Conservation (phyloP, 2,888 invertebrate genomes). For the Hermodice carunculata region DNA sequence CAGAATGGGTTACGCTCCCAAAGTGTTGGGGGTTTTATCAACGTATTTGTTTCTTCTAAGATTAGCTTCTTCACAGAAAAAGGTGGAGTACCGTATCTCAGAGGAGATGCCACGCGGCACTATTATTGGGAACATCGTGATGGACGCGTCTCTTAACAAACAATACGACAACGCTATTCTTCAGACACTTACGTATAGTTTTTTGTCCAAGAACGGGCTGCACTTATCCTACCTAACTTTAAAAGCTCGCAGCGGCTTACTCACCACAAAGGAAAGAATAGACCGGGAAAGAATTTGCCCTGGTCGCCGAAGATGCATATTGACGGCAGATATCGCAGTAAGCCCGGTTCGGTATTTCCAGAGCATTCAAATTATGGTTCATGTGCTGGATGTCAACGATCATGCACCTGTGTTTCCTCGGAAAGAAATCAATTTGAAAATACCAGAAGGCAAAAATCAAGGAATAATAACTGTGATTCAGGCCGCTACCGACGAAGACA, state of each 20-base stretch:
- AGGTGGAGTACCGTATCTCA: conserved; percentile 11
- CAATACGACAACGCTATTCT: neutral
- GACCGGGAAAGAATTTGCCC: conserved; percentile 21
- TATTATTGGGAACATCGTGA: conserved; percentile 10
- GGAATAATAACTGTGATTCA: conserved; percentile 11
- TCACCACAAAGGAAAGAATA: conserved; percentile 9
- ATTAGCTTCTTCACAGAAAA: too few species aligned
- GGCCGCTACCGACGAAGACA: conserved; percentile 19
- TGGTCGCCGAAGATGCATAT: neutral
- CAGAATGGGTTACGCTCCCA: too few species aligned
- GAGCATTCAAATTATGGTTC: conserved; percentile 11
- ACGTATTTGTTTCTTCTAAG: too few species aligned
- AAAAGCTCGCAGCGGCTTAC: conserved; percentile 8
- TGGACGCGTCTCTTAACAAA: conserved; percentile 13
- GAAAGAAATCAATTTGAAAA: neutral
- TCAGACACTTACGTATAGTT: conserved; percentile 10
- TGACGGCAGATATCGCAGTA: conserved; percentile 19
- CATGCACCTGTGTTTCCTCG: conserved; percentile 18
- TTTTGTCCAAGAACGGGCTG: too few species aligned
- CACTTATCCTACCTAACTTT: conserved; percentile 4
- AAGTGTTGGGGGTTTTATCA: too few species aligned
- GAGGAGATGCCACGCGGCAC: conserved; percentile 15
- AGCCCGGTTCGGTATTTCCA: conserved; percentile 25
- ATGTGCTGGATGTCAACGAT: conserved; percentile 22
- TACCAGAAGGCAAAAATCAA: conserved; percentile 12